Evolutionary conservation across 2,113 vertebrate species (phyloP).

Genomic region (Eurypyga helias): DNA sequence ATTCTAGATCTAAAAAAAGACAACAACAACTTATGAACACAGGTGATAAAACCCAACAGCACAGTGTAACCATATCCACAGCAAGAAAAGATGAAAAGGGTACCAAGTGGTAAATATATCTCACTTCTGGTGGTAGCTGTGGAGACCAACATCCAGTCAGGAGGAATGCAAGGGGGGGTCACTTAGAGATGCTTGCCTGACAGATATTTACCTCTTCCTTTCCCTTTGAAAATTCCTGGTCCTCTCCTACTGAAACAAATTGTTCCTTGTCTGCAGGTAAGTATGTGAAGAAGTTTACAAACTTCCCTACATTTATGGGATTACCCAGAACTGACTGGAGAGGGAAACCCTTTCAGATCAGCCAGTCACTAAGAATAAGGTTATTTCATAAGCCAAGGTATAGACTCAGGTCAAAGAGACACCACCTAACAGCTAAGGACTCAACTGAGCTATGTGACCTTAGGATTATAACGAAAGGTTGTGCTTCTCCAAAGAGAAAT

Average conservation of each 20-base stretch:
- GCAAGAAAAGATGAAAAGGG: not conserved
- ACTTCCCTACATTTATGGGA: not conserved
- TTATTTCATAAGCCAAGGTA: not conserved
- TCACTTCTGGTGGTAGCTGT: not conserved
- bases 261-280: not conserved
- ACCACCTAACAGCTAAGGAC: not conserved
- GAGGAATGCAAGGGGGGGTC: not conserved
- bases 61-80: not conserved
- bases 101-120: not conserved
- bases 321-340: not conserved
- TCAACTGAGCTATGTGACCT: not conserved
- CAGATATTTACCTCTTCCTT: not conserved
- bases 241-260: not conserved
- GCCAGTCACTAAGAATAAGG: not conserved
- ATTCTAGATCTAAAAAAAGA: not conserved
- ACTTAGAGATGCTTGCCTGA: not conserved
- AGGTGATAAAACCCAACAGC: not conserved
- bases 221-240: not conserved
- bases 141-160: not conserved
- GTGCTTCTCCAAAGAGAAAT: constrained; percentile 19
- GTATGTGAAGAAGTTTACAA: not conserved
- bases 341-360: not conserved
- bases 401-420: not conserved
- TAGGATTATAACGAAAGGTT: constrained; percentile 15
- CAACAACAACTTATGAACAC: not conserved